Evolutionary conservation across 2,888 invertebrate species (phyloP), one percentile per base, ranked within the genome.

Genomic region (Pyrgus malvae): DNA sequence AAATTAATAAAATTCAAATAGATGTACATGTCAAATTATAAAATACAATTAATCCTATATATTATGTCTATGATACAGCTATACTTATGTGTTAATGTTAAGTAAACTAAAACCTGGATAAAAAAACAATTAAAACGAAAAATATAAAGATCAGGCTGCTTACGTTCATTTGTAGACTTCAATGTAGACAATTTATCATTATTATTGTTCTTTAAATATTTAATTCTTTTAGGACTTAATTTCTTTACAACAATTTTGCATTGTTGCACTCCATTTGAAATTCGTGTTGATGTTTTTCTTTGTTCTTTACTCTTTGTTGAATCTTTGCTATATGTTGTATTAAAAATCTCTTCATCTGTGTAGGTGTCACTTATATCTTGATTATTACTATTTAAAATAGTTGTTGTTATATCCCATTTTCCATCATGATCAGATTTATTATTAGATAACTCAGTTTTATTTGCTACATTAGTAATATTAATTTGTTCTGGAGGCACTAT

Each of bases 281-380:
- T 41, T 44, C 51, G 44, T 50, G 17, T 48, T 33, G 21, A n/a
- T 6, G 29, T 57, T 7, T 31, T 59, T 51, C 4, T 19, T 54
- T 50, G 35, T 60, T 59, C 35, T 44, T 23, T 37, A 58, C 46
- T 59, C 23, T 40, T 40, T 40, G 23, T n/a, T 27, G 27, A 35
- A 27, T 48, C 16, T 54, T 67, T 17, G 55, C 61, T 40, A 48
- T 62, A 33, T 57, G 49, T 58, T 64, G 56, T 12, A 57, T 65
- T 59, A 62, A 85, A 79, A 67, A 80, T 78, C 65, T 88, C 87
- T 61, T 89, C 88, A 75, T 89, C 89, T 42, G 89, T 86, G 55
- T 67, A 89, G 49, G 86, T 86, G 45, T 86, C 84, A 69, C 87
- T 87, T 7, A 63, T 66, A 64, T 80, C 67, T 38, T 75, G 72